Base-by-base conservation (phyloP, 2,797 vertebrate species). In the Loriculus beryllinus region DNA sequence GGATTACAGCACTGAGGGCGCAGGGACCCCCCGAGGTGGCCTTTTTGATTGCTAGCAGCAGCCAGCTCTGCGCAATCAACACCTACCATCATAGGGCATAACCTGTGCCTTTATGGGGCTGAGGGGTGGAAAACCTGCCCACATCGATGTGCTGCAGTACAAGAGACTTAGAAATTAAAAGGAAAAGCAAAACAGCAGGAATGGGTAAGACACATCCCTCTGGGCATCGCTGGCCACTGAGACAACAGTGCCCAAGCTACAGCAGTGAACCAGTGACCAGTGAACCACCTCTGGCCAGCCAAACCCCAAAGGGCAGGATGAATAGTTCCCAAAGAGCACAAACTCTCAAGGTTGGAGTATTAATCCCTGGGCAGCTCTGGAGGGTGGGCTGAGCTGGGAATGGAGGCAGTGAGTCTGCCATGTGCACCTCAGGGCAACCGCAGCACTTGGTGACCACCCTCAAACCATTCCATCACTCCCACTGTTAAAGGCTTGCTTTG, bases 11-110 rank as follows among this genome's bases (percentile, higher is more conserved):
- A n/a, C 83, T 42, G 74, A 67, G 72, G 86, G 86, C 29, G 68
- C 67, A 89, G 22, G 65, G 40, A 85, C 64, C 62, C n/a, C 79
- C 62, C 0, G 20, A 93, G 82, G 86, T 37, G 84, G 92, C 68
- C 64, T 94, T 92, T 94, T 68, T 16, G 8, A 81, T 92, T 6
- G 3, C 63, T 80, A 37, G 88, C 95, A 69, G 81, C 89, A 67
- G 48, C 71, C 18, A 57, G 2, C 60, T 62, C 68, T 83, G 49
- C 16, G 4, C 42, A 26, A 92, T 68, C 49, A 60, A 23, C 51
- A 51, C 64, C 1, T 2, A 45, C 31, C 4, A 5, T 33, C 0
- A 4, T 0, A 0, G 48, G 35, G 79, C 48, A 67, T 74, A 39
- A 85, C 21, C 63, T 0, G 10, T 0, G 60, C 14, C 39, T 83